Conservation (phyloP, 2,888 invertebrate genomes). For the Trichopoda pennipes region DNA sequence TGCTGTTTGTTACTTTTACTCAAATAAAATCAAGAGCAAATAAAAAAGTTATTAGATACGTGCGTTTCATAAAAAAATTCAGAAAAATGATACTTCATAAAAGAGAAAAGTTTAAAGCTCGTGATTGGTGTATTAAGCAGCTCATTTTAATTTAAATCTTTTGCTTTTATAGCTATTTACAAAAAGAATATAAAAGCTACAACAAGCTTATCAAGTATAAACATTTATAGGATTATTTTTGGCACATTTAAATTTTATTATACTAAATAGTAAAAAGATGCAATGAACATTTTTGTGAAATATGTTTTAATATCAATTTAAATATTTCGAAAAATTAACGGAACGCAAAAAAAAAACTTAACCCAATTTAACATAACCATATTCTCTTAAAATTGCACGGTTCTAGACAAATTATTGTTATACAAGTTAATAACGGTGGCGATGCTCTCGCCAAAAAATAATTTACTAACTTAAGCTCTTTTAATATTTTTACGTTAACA, state of each 20-base stretch:
- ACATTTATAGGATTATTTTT: conserved; percentile 23
- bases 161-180: conserved; percentile 37
- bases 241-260: conserved; percentile 3
- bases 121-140: conserved; percentile 51
- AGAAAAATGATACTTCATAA: conserved; percentile 21
- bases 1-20: conserved; percentile 35
- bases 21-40: conserved; percentile 55
- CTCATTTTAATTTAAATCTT: conserved; percentile 34
- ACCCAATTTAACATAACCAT: too few species aligned
- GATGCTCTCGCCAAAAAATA: too few species aligned
- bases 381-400: too few species aligned
- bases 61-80: conserved; percentile 50
- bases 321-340: too few species aligned
- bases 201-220: neutral
- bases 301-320: too few species aligned
- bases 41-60: conserved; percentile 62
- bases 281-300: neutral
- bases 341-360: too few species aligned
- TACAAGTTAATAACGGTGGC: too few species aligned
- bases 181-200: conserved; percentile 39
- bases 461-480: too few species aligned
- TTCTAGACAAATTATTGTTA: too few species aligned
- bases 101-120: conserved; percentile 22
- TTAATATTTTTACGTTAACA: too few species aligned
- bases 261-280: neutral